A percentile compares a stretch with the other conserved stretches of the same genome.
Conservation (phyloP, 2,797 vertebrate genomes). For the Prunella strophiata region DNA sequence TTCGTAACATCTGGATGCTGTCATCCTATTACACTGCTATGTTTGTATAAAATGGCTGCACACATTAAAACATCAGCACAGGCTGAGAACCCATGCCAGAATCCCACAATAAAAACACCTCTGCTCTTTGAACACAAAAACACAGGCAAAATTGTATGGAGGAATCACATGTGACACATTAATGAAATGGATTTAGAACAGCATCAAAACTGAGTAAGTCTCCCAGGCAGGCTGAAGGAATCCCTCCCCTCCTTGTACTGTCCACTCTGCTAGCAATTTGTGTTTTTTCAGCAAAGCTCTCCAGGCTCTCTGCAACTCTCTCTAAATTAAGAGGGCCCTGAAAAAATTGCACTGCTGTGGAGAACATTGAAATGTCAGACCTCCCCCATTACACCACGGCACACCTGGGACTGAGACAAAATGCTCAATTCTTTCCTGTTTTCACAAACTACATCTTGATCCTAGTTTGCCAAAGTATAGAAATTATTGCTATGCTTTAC, state of each 20-base stretch:
- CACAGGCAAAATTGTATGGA: not conserved
- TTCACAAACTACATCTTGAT: not conserved
- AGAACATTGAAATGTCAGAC: not conserved
- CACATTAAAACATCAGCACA: not conserved
- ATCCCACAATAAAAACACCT: not conserved
- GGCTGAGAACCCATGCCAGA: not conserved
- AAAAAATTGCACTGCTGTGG: not conserved
- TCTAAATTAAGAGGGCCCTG: accelerated
- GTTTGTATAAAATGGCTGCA: not conserved
- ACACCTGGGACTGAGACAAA: not conserved
- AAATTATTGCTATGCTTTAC: not conserved
- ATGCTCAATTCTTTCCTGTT: not conserved
- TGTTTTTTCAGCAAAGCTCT: not conserved
- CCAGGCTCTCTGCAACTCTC: not conserved
- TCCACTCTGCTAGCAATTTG: not conserved
- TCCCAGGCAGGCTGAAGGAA: not conserved
- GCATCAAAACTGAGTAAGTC: not conserved
- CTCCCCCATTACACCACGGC: not conserved
- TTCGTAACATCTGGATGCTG: not conserved
- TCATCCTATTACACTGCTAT: not conserved
- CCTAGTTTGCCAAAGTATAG: accelerated
- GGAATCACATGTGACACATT: not conserved
- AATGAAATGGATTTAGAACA: not conserved
- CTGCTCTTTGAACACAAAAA: not conserved
- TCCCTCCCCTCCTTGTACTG: not conserved